phyloP scores from a whole-genome alignment of 2,888 invertebrate genomes.

The Macrostomum cliftonense region DNA sequence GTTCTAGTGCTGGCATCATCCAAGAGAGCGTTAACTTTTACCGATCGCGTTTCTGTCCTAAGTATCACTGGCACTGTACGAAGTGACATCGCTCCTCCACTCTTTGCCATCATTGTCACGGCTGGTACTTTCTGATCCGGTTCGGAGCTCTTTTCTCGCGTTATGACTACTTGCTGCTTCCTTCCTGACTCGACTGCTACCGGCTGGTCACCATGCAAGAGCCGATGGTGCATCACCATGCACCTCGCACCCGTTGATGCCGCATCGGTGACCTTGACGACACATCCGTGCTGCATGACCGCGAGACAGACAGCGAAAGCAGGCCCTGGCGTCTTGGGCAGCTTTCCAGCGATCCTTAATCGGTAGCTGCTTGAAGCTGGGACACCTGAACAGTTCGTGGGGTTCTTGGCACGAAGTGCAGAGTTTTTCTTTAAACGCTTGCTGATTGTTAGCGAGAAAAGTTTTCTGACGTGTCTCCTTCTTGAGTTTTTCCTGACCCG shows the following conservation, averaged over 20 bases:
- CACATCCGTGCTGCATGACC: slow-evolving; percentile 4
- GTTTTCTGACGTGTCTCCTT: background rate
- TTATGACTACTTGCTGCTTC: background rate
- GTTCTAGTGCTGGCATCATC: slow-evolving; percentile 7
- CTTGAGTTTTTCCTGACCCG: background rate
- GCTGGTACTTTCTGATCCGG: background rate
- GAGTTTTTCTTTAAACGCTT: background rate
- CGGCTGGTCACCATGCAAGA: background rate
- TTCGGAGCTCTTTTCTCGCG: background rate
- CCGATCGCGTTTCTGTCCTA: no score
- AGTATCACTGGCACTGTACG: no score
- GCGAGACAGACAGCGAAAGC: slow-evolving; percentile 6
- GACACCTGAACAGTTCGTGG: slow-evolving; percentile 5
- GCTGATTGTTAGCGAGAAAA: background rate
- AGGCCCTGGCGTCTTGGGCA: slow-evolving; percentile 5
- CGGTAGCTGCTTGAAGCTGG: slow-evolving; percentile 1
- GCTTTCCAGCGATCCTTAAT: slow-evolving; percentile 6
- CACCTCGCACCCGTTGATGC: slow-evolving; percentile 1
- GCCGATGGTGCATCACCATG: slow-evolving; percentile 6
- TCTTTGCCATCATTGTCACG: background rate
- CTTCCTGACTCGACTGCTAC: background rate
- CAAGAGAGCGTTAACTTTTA: background rate
- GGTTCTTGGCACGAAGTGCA: background rate
- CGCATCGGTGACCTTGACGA: slow-evolving; percentile 1
- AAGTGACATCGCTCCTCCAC: background rate